phyloP scores from a whole-genome alignment of 92 coral and sea anemone genomes.

The Actinostola sp. region DNA sequence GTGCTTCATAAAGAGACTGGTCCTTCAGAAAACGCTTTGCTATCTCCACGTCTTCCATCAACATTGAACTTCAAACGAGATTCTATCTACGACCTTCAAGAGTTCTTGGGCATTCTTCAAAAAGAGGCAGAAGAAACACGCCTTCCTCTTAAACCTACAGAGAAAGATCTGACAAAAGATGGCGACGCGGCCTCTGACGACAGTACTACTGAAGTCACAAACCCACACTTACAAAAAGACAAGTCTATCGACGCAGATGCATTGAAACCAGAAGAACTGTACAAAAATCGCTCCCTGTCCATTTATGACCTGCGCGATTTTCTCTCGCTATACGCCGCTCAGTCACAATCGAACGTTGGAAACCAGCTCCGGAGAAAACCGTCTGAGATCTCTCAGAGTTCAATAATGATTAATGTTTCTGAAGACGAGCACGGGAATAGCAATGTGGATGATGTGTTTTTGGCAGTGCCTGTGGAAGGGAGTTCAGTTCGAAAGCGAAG shows the following conservation, averaged over 20 bases:
- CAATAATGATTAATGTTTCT: constrained; percentile 57
- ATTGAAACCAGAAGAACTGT: neutral
- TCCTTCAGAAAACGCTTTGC: neutral
- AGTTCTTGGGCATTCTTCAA: constrained; percentile 63
- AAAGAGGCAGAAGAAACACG: constrained; percentile 43
- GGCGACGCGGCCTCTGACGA: too few species aligned
- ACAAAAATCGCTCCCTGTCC: constrained; percentile 56
- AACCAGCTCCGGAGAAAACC: constrained; percentile 48
- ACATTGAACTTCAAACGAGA: constrained; percentile 37
- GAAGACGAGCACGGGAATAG: constrained; percentile 64
- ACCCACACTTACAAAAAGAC: neutral
- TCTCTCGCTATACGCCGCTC: constrained; percentile 43
- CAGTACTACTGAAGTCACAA: neutral
- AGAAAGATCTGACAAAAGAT: neutral
- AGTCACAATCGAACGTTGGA: constrained; percentile 13
- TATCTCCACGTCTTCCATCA: constrained; percentile 21
- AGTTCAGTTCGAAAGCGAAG: constrained; percentile 51
- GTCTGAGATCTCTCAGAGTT: constrained; percentile 68
- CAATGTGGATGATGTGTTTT: constrained; percentile 69
- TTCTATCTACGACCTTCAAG: constrained; percentile 60
- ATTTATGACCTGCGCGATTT: constrained; percentile 72
- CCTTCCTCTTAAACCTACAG: neutral
- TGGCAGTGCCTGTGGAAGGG: constrained; percentile 61
- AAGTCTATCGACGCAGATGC: neutral
- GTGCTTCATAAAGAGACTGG: neutral